Evolutionary conservation across 2,797 vertebrate genomes (phyloP), one percentile per base, ranked within the genome.

Genomic region (Remorina albescens): DNA sequence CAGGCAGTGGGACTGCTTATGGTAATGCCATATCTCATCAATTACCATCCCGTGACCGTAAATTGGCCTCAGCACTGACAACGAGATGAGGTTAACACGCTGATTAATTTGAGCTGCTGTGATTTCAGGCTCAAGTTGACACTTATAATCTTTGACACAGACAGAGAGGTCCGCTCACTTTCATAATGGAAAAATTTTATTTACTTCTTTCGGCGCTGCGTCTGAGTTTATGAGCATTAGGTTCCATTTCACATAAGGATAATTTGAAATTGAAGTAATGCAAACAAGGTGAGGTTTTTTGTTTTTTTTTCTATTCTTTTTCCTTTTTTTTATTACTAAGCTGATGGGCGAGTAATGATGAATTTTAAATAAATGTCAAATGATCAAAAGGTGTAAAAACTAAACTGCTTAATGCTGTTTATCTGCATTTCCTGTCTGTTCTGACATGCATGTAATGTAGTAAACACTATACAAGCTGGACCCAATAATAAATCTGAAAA

Each of bases 1-100:
- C 91, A 90, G 91, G 89, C 88, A 83, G 86, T 84, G 86, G 82
- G 86, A 79, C 87, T 89, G 91, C 89, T 92, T 90, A 91, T 91
- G 90, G 89, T 90, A 88, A 90, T 85, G 88, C 88, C 88, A 88
- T 88, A 92, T 91, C 91, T 90, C 88, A 91, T 93, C 92, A 92
- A 92, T 93, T 93, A 92, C 83, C 80, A 54, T 89, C 73, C 86
- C 64, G 80, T 91, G 91, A 93, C 88, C 90, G 63, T 84, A 89
- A 89, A 91, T 91, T 92, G 90, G 87, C 92, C 92, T 90, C 88
- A 82, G 86, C 79, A 87, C 85, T 76, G 90, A 80, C 87, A 88
- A 88, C 76, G 86, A 91, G 90, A 91, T 89, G 91, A 90, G 92
- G 92, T 93, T 92, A 92, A 92, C 92, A 88, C 83, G 84, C 88